Conservation (phyloP, 23 tunicate genomes). For the Oikopleura vanhoeffeni region DNA sequence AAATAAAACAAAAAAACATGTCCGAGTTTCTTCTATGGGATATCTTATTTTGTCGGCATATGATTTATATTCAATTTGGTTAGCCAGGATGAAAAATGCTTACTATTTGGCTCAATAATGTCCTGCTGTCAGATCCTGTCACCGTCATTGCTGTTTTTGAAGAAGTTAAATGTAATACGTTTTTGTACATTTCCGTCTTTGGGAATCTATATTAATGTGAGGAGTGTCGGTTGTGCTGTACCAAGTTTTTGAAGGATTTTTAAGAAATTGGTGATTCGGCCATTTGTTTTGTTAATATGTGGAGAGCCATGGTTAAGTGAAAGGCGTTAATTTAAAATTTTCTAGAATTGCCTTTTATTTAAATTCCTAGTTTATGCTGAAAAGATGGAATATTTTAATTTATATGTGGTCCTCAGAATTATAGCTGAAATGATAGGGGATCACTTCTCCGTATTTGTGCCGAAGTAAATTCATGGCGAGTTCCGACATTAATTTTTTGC, state of each 20-base stretch:
- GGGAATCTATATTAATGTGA: not conserved
- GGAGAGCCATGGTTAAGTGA: constrained; percentile 36
- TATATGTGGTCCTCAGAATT: too few relatives aligned
- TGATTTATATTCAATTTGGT: not conserved
- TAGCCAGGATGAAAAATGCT: constrained; percentile 3
- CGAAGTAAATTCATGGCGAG: too few relatives aligned
- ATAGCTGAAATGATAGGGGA: too few relatives aligned
- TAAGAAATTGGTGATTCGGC: constrained; percentile 37
- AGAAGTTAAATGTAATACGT: constrained; percentile 1
- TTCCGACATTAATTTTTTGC: too few relatives aligned
- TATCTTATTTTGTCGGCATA: not conserved
- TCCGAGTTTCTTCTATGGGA: not conserved
- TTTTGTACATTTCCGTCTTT: not conserved
- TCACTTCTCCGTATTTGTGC: too few relatives aligned
- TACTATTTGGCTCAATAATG: constrained; percentile 8
- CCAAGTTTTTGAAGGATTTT: constrained; percentile 61
- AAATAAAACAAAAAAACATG: not conserved
- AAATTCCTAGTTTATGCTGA: too few relatives aligned
- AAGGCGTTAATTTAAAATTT: too few relatives aligned
- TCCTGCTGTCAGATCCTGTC: constrained; percentile 12
- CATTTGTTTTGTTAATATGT: constrained; percentile 31
- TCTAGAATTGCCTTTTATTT: too few relatives aligned
- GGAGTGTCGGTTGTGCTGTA: constrained; percentile 8
- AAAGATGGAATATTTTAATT: too few relatives aligned
- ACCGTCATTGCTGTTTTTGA: constrained; percentile 9